Conservation (phyloP, 2,888 invertebrate species). For the Caradrina kadenii region DNA sequence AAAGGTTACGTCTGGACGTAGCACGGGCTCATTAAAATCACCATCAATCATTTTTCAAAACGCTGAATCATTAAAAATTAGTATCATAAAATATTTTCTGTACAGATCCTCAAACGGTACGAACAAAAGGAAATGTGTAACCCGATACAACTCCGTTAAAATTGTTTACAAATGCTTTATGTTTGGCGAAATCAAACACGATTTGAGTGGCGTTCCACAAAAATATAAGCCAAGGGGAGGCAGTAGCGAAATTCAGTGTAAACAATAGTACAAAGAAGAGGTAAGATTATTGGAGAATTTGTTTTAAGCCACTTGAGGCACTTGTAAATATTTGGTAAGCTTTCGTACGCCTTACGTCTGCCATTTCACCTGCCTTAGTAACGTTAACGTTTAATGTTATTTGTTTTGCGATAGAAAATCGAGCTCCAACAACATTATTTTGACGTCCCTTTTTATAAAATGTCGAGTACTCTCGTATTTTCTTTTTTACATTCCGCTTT, state of each 20-base stretch:
- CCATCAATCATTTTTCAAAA: constrained; percentile 61
- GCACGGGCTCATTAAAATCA: constrained; percentile 60
- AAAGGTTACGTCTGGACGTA: constrained; percentile 54
- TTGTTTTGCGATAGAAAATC: constrained; percentile 73
- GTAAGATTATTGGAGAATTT: constrained; percentile 89
- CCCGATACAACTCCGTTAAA: constrained; percentile 84
- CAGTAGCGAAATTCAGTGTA: constrained; percentile 85
- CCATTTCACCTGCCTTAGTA: constrained; percentile 80
- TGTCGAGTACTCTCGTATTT: constrained; percentile 43
- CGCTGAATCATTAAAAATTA: constrained; percentile 62
- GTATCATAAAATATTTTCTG: constrained; percentile 59
- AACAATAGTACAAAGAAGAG: constrained; percentile 85
- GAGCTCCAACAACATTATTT: constrained; percentile 63
- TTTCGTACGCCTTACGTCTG: constrained; percentile 79
- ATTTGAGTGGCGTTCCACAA: constrained; percentile 86
- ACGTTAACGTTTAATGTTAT: constrained; percentile 81
- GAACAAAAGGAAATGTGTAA: constrained; percentile 84
- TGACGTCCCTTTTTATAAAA: constrained; percentile 61
- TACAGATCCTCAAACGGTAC: constrained; percentile 67
- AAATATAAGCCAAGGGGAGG: constrained; percentile 80
- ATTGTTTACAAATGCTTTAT: constrained; percentile 87
- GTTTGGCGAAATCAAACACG: constrained; percentile 89
- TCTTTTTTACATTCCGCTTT: constrained; percentile 22
- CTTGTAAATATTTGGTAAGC: constrained; percentile 89
- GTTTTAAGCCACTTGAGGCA: constrained; percentile 88